Evolutionary conservation across 2,797 vertebrate genomes (phyloP).

Genomic region (Cryptoprocta ferox): DNA sequence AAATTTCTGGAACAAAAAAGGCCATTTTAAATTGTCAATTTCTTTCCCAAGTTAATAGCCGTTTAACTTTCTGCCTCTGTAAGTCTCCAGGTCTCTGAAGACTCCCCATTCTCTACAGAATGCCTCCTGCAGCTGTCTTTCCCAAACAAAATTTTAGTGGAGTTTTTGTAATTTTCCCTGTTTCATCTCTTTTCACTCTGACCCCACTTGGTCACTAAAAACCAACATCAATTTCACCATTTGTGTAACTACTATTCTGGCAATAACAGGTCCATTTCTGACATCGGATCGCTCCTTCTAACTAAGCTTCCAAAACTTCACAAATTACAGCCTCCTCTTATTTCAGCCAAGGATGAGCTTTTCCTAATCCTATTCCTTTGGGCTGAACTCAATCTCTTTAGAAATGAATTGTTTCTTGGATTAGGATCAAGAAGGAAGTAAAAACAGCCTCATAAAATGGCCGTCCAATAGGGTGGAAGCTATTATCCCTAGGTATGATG

Average conservation of each 20-base stretch:
- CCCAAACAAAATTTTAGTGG: slow-evolving; percentile 53
- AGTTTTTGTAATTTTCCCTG: slow-evolving; percentile 15
- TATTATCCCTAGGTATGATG: neutral
- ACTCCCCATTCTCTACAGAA: neutral
- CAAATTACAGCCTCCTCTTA: slow-evolving; percentile 37
- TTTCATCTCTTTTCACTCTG: slow-evolving; percentile 22
- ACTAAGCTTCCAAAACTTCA: neutral
- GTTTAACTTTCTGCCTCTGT: neutral
- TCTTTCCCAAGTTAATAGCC: neutral
- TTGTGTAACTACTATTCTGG: slow-evolving; percentile 49
- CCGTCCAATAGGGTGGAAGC: neutral
- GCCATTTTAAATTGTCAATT: neutral
- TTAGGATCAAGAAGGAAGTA: slow-evolving; percentile 57
- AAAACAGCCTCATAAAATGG: slow-evolving; percentile 34
- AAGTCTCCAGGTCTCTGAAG: neutral
- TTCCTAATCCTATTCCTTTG: slow-evolving; percentile 16
- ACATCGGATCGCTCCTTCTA: slow-evolving; percentile 30
- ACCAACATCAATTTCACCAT: slow-evolving; percentile 4
- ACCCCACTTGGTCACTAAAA: slow-evolving; percentile 39
- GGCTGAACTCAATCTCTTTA: neutral
- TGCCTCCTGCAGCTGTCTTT: slow-evolving; percentile 19
- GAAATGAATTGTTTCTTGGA: slow-evolving; percentile 42
- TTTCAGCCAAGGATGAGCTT: slow-evolving; percentile 15
- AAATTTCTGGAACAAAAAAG: slow-evolving; percentile 34
- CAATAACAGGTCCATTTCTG: neutral